phyloP scores from a whole-genome alignment of 2,888 invertebrate species.

The Coleophora deauratella region DNA sequence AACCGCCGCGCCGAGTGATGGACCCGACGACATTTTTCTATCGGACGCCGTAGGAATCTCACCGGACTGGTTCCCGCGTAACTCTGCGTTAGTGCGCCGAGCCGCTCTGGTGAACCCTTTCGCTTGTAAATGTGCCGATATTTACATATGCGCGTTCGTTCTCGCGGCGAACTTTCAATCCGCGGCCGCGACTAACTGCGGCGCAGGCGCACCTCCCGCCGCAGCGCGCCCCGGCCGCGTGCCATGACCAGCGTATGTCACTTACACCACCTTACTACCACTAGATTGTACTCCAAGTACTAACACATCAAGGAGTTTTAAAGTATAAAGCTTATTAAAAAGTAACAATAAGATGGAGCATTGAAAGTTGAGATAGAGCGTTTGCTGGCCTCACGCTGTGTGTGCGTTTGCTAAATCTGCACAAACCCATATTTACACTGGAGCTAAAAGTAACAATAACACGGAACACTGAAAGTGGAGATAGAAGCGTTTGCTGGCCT shows the following conservation, averaged over 20 bases:
- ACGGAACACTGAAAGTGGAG: too few species aligned
- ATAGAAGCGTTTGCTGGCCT: too few species aligned
- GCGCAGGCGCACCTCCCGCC: slow-evolving; percentile 29
- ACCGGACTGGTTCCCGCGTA: slow-evolving; percentile 78
- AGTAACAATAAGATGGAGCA: too few species aligned
- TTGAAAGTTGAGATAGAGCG: too few species aligned
- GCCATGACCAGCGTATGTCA: slow-evolving; percentile 68
- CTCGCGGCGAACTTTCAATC: slow-evolving; percentile 73
- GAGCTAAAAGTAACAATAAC: too few species aligned
- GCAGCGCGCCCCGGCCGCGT: slow-evolving; percentile 55
- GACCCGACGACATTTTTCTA: slow-evolving; percentile 74
- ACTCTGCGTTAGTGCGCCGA: slow-evolving; percentile 71
- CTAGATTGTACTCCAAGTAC: too few species aligned
- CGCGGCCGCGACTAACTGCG: slow-evolving; percentile 50
- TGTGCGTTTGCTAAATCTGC: too few species aligned
- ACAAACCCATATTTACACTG: too few species aligned
- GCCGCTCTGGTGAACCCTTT: slow-evolving; percentile 72
- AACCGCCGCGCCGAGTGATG: slow-evolving; percentile 59
- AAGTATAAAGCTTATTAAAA: too few species aligned
- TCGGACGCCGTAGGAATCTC: slow-evolving; percentile 77
- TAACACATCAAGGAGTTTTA: too few species aligned
- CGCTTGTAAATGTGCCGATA: slow-evolving; percentile 75
- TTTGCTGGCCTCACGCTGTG: too few species aligned
- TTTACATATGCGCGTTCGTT: slow-evolving; percentile 72
- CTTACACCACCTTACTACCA: too few species aligned